Evolutionary conservation across 2,797 vertebrate genomes (phyloP).

Genomic region (Allobates femoralis): DNA sequence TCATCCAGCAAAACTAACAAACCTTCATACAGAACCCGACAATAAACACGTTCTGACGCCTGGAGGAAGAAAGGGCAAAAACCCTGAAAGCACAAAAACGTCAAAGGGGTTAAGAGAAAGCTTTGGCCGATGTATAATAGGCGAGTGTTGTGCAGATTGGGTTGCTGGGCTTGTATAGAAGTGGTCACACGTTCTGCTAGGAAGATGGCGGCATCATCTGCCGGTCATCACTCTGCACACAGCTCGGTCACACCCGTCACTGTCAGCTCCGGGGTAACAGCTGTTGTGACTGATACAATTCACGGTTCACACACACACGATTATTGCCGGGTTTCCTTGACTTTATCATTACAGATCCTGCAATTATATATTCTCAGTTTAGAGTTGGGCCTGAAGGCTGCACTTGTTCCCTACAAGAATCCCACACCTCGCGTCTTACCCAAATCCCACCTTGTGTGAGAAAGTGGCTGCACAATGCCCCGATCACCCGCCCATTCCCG

Average conservation of each 20-base stretch:
- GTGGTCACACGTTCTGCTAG: not conserved
- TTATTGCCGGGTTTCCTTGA: not conserved
- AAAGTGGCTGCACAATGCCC: not conserved
- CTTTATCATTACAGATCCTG: not conserved
- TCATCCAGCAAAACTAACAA: too few species aligned
- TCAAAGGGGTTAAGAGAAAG: too few species aligned
- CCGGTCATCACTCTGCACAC: not conserved
- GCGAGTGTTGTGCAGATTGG: not conserved
- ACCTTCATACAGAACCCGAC: too few species aligned
- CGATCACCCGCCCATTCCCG: not conserved
- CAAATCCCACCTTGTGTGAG: not conserved
- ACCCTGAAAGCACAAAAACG: too few species aligned
- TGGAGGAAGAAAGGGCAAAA: too few species aligned
- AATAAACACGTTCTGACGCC: too few species aligned
- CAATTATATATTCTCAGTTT: slow-evolving; percentile 38
- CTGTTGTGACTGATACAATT: slow-evolving; percentile 5
- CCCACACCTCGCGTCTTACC: not conserved
- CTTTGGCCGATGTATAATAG: not conserved
- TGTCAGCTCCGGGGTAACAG: not conserved
- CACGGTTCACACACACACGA: not conserved
- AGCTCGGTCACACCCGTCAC: too few species aligned
- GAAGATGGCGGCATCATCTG: not conserved
- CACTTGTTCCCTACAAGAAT: slow-evolving; percentile 2
- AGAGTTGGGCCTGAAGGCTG: slow-evolving; percentile 21
- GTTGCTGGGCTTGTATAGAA: too few species aligned